Conservation (phyloP, 2,888 invertebrate species). For the Ganaspis brasiliensis region DNA sequence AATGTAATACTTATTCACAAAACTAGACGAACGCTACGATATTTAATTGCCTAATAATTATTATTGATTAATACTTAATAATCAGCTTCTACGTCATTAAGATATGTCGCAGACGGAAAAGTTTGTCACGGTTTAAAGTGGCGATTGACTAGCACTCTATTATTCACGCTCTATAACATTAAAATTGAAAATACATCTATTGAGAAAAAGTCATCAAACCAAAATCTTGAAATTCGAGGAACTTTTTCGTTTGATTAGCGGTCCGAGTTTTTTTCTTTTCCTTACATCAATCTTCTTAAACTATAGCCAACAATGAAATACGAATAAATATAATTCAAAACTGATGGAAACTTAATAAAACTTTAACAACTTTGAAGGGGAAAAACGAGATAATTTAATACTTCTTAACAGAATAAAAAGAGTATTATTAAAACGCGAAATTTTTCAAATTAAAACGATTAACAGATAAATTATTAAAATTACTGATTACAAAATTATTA, state of each 20-base stretch:
- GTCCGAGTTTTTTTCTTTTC: neutral
- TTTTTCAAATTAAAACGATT: no score
- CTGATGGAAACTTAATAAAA: neutral
- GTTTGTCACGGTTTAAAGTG: constrained; percentile 40
- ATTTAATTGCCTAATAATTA: constrained; percentile 12
- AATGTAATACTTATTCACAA: constrained; percentile 13
- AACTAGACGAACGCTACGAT: constrained; percentile 18
- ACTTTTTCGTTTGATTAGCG: constrained; percentile 31
- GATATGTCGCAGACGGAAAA: constrained; percentile 31
- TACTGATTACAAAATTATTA: no score
- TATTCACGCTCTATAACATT: neutral
- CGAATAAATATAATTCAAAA: neutral
- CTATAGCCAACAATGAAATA: constrained; percentile 21
- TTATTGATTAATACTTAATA: constrained; percentile 11
- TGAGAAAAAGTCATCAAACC: neutral
- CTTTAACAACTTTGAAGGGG: no score
- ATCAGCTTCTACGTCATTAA: constrained; percentile 20
- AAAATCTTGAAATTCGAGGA: constrained; percentile 13
- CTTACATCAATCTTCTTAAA: constrained; percentile 19
- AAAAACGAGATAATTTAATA: no score
- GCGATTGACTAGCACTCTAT: constrained; percentile 41
- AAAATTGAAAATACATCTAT: constrained; percentile 9
- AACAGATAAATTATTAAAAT: no score
- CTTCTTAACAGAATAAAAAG: no score
- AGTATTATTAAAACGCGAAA: no score